Evolutionary conservation across 2,797 vertebrate species (phyloP).

Genomic region (Artibeus lituratus): DNA sequence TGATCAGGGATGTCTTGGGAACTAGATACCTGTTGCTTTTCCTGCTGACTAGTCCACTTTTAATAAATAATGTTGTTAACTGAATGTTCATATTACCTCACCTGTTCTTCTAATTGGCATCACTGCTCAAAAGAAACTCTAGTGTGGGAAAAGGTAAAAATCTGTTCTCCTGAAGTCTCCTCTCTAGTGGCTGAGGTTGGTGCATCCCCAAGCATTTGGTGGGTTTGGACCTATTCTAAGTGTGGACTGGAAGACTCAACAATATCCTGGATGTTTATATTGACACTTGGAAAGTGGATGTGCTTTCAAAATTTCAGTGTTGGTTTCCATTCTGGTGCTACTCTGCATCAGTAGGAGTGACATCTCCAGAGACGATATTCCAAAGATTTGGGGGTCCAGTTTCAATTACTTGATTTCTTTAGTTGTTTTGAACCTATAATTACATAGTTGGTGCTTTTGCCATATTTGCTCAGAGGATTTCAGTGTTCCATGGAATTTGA

Average conservation of each 20-base stretch:
- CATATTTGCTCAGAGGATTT: neutral
- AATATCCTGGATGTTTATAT: neutral
- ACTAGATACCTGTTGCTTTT: neutral
- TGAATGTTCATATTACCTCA: neutral
- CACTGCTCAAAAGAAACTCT: neutral
- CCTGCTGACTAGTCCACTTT: neutral
- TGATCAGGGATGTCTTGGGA: neutral
- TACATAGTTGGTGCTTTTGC: neutral
- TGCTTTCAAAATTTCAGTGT: neutral
- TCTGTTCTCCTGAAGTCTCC: neutral
- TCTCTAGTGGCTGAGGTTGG: neutral
- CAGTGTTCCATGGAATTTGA: neutral
- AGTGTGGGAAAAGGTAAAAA: neutral
- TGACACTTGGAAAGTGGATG: neutral
- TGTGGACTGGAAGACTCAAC: neutral
- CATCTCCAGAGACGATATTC: slow-evolving; percentile 30
- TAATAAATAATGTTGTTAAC: neutral
- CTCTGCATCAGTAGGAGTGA: neutral
- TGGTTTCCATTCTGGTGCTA: neutral
- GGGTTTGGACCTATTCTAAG: neutral
- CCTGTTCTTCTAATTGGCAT: neutral
- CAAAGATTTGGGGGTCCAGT: neutral
- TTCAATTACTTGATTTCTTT: slow-evolving; percentile 1
- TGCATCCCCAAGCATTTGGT: neutral
- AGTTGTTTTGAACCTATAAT: neutral